Percentiles rank a stretch among this genome's conserved stretches.
Evolutionary conservation across 2,113 vertebrate species (phyloP).

Genomic region (Strix uralensis): DNA sequence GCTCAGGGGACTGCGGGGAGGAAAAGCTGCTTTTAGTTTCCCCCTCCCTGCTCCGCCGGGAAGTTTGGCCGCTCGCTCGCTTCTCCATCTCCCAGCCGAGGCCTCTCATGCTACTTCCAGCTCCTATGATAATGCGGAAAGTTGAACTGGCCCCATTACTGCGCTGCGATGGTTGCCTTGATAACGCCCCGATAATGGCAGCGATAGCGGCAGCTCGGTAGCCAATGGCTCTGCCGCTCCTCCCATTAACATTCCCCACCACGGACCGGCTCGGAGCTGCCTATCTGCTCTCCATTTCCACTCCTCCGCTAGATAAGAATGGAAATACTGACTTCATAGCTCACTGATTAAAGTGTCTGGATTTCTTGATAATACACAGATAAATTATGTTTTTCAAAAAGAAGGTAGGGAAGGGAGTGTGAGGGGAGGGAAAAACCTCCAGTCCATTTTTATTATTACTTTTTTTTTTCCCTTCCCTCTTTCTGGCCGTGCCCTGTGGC

Average conservation of each 20-base stretch:
- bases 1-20: accelerated
- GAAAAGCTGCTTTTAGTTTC: background rate
- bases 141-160: constrained; percentile 99
- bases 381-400: constrained; percentile 99
- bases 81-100: constrained; percentile 81
- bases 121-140: constrained; percentile 99
- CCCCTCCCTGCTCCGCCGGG: background rate
- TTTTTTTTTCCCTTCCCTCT: constrained; percentile 37
- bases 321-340: constrained; percentile 99
- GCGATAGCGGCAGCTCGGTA: constrained; percentile 90
- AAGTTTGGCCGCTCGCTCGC: constrained; percentile 57
- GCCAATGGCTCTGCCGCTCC: constrained; percentile 89
- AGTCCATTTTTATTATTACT: constrained; percentile 62
- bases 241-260: constrained; percentile 99
- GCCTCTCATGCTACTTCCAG: constrained; percentile 92
- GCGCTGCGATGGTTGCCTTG: constrained; percentile 90
- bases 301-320: constrained; percentile 99
- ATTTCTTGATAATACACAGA: constrained; percentile 99
- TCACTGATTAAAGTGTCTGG: constrained; percentile 99
- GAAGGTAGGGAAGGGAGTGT: constrained; percentile 80
- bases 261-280: constrained; percentile 89
- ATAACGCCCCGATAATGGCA: constrained; percentile 97
- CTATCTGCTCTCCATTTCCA: constrained; percentile 99
- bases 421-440: constrained; percentile 63
- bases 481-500: background rate